These are phyloP conservation scores for Anisognathus igniventris DNA, from an alignment of 2,797 vertebrate genomes.

Conservation along the genomic window DNA sequence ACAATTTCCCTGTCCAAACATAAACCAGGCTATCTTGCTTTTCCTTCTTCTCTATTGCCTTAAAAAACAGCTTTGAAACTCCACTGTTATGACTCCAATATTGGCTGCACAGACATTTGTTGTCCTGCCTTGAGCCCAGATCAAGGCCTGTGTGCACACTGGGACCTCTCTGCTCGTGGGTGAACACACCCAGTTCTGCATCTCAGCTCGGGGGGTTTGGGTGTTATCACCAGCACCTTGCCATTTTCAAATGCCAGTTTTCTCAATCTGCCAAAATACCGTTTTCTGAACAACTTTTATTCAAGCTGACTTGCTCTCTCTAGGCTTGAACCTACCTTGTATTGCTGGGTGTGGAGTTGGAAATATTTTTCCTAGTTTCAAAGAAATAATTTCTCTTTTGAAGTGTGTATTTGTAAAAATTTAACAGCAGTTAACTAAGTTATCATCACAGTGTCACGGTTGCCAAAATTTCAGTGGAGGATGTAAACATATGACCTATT, in stretches of 20 bases:
- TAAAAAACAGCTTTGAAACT: neutral
- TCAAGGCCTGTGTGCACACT: neutral
- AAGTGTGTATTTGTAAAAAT: neutral
- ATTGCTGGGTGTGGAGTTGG: neutral
- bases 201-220: neutral
- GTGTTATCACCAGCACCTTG: neutral
- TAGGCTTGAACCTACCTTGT: neutral
- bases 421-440: neutral
- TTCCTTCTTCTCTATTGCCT: neutral
- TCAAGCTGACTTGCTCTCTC: neutral
- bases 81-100: accelerated
- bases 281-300: neutral
- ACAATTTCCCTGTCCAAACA: neutral
- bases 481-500: neutral
- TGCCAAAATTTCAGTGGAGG: neutral
- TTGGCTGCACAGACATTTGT: neutral
- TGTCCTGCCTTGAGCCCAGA: neutral
- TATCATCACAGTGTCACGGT: neutral
- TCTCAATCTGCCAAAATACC: neutral
- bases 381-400: neutral
- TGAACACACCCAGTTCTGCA: neutral
- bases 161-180: accelerated
- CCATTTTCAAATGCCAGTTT: neutral
- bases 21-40: neutral
- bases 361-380: neutral